A percentile compares a stretch with the other conserved stretches of the same genome.
phyloP scores from a whole-genome alignment of 2,797 vertebrate genomes.

The Triplophysa bombifrons region DNA sequence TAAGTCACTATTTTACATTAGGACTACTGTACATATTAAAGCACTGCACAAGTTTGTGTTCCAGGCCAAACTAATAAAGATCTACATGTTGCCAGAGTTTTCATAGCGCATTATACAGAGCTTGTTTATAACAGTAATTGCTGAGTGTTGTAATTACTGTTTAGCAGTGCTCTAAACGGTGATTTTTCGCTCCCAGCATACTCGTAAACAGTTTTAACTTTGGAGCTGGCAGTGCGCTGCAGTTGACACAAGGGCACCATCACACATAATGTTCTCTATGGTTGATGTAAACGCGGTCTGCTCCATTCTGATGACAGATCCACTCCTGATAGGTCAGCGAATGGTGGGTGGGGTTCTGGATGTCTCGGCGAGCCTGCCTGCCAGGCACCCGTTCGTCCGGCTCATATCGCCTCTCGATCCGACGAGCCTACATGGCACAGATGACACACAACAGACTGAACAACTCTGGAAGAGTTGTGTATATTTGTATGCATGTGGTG shows the following conservation, averaged over 20 bases:
- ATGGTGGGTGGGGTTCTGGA: conserved; percentile 62
- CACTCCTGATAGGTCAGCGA: conserved; percentile 73
- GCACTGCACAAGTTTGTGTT: not conserved
- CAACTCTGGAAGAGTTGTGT: not conserved
- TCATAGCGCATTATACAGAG: conserved; percentile 28
- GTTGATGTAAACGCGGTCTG: conserved; percentile 79
- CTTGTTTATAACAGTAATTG: conserved; percentile 9
- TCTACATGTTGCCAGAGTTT: conserved; percentile 24
- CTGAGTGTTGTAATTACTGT: conserved; percentile 20
- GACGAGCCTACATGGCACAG: conserved; percentile 63
- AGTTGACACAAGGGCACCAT: conserved; percentile 49
- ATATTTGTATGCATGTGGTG: conserved; percentile 8
- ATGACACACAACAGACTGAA: conserved; percentile 1
- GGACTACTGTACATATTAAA: conserved; percentile 22
- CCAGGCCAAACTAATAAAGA: not conserved
- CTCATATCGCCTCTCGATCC: conserved; percentile 62
- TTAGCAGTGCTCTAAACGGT: conserved; percentile 3
- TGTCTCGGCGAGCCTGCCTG: conserved; percentile 32
- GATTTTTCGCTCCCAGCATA: conserved; percentile 21
- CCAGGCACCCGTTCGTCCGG: conserved; percentile 47
- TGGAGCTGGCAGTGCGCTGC: conserved; percentile 23
- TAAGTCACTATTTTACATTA: conserved; percentile 12
- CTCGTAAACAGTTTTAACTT: conserved; percentile 31
- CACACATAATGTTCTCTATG: conserved; percentile 82
- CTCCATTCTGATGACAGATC: conserved; percentile 79